Conservation (phyloP, 2,797 vertebrate genomes). For the Danio tinwini region DNA sequence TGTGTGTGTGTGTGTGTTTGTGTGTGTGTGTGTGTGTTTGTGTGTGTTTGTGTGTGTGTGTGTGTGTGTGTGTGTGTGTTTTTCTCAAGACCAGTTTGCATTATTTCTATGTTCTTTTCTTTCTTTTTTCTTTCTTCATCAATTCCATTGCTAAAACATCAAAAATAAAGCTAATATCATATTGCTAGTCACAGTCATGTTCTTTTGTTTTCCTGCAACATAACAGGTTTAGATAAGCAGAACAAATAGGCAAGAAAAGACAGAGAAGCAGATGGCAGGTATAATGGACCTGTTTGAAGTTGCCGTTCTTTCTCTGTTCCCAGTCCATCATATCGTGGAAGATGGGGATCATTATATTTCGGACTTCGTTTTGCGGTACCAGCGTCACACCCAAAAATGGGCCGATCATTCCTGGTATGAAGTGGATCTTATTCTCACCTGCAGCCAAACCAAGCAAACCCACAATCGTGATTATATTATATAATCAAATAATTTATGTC, state of each 20-base stretch:
- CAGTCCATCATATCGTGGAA: slow-evolving; percentile 99
- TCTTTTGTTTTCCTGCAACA: not conserved
- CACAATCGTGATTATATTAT: not conserved
- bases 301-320: slow-evolving; percentile 98
- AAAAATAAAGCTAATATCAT: too few species aligned
- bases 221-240: not conserved
- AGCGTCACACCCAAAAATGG: slow-evolving; percentile 97
- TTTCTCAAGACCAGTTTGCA: too few species aligned
- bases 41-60: too few species aligned
- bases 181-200: not conserved
- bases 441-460: slow-evolving; percentile 16
- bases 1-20: too few species aligned
- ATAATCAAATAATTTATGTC: not conserved
- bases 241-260: slow-evolving; percentile 15
- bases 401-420: slow-evolving; percentile 98
- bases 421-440: slow-evolving; percentile 99
- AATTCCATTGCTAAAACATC: too few species aligned
- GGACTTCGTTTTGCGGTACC: slow-evolving; percentile 93
- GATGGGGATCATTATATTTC: slow-evolving; percentile 99
- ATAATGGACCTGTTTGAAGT: slow-evolving; percentile 93
- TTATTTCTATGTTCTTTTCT: too few species aligned
- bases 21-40: too few species aligned
- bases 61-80: too few species aligned
- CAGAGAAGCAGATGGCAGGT: not conserved
- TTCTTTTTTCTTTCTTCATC: too few species aligned